A percentile compares a stretch with the other conserved stretches of the same genome.
Conservation (phyloP, 1,140 invertebrate species). For the Colletes latitarsis region DNA sequence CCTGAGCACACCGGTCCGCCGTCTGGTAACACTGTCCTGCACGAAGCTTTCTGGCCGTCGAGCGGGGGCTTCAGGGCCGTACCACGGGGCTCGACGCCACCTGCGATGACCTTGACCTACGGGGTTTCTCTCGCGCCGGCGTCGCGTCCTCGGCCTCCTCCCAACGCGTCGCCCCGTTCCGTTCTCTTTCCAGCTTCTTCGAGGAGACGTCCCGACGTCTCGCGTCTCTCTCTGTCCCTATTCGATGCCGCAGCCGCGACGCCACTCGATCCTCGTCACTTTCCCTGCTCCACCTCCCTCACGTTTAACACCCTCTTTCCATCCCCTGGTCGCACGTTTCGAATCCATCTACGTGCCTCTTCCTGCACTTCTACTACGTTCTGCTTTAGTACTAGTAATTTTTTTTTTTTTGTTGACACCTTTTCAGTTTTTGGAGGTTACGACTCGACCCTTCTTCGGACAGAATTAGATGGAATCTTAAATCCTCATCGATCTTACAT, state of each 20-base stretch:
- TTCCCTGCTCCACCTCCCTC: not conserved
- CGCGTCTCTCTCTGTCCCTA: constrained; percentile 4
- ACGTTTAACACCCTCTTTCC: not conserved
- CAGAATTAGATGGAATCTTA: no score
- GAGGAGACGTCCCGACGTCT: not conserved
- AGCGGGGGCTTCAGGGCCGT: constrained; percentile 64
- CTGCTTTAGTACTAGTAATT: not conserved
- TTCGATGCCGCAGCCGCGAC: not conserved
- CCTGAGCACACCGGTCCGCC: no score
- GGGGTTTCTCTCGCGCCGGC: constrained; percentile 77
- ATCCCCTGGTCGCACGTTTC: constrained; percentile 1
- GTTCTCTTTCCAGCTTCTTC: constrained; percentile 20
- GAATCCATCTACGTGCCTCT: constrained; percentile 6
- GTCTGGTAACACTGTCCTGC: constrained; percentile 62
- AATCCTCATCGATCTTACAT: no score
- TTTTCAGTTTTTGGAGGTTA: no score
- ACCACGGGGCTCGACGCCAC: constrained; percentile 34
- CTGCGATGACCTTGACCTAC: constrained; percentile 78
- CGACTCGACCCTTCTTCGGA: no score
- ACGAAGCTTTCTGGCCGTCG: constrained; percentile 64
- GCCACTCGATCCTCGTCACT: constrained; percentile 22
- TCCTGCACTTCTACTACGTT: not conserved
- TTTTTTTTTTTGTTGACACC: no score
- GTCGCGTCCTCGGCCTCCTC: constrained; percentile 71
- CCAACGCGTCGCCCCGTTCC: constrained; percentile 12